Conservation (phyloP, 2,113 vertebrate species). For the Madoqua kirkii region DNA sequence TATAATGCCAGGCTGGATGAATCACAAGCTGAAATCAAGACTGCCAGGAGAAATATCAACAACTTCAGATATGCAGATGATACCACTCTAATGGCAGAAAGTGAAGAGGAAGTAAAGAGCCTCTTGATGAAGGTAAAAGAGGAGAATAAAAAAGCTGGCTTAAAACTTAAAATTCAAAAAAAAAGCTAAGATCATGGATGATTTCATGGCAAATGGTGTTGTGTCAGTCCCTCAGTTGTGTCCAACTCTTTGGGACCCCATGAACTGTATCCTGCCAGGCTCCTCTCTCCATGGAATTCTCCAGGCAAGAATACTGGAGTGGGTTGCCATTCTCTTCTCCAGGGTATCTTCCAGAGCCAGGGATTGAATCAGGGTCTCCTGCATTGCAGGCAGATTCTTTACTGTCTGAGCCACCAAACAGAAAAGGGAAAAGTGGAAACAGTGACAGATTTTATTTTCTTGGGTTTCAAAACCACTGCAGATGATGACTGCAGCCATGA, state of each 20-base stretch:
- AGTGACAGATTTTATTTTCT: background rate
- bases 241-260: background rate
- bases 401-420: background rate
- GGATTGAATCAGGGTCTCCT: background rate
- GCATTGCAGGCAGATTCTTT: background rate
- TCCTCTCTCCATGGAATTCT: background rate
- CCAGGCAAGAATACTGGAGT: background rate
- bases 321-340: background rate
- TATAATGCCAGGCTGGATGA: background rate
- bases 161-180: background rate
- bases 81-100: background rate
- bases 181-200: background rate
- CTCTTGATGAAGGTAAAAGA: background rate
- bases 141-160: background rate
- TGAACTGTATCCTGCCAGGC: background rate
- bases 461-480: background rate
- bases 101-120: background rate
- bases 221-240: background rate
- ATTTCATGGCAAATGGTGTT: background rate
- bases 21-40: background rate
- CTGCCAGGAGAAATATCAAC: background rate
- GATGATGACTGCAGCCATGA: background rate
- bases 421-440: background rate
- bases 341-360: background rate
- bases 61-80: background rate